Evolutionary conservation across 2,888 invertebrate species (phyloP), one percentile per base, ranked within the genome.

Genomic region (Apeira syringaria): DNA sequence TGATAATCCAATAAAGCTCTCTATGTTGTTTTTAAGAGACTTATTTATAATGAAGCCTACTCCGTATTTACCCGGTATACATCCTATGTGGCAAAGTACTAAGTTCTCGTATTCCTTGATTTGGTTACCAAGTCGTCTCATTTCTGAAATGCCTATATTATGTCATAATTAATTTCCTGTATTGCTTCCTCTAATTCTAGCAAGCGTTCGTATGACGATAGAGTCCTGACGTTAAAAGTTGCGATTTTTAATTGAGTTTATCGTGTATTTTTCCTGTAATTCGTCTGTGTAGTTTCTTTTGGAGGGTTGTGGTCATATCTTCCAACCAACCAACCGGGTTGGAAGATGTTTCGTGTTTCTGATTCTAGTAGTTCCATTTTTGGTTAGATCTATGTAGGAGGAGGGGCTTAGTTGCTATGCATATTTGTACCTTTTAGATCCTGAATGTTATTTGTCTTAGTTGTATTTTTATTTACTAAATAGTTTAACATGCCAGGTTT

Each of bases 21-120:
- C 35, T 25, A 49, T 42, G 2, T 49, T 15, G 1, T 41, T 24
- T 46, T 43, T 53, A 0, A 36, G 43, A 1, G 8, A 13, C 3
- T 44, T 52, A 1, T 52, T 43, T 36, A 50, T 20, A n/a, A 47
- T 36, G 4, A 50, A 55, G 1, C 50, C 52, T 1, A 52, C 47
- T 3, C 46, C 55, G 9, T 50, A 40, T 39, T 15, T 17, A 0
- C 49, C 49, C 0, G 41, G 42, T n/a, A 27, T 49, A 0, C 18
- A 7, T 5, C 50, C 50, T 7, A 30, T 33, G 8, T 44, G n/a
- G 5, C 44, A 50, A 1, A 47, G 24, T 31, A 52, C 41, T 1
- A 47, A 41, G 4, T 46, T 15, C 0, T 38, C n/a, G 7, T 53
- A 31, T 25, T 53, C 50, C 24, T 53, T 26, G 18, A 48, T 53